Evolutionary conservation across 2,113 vertebrate species (phyloP), one percentile per base, ranked within the genome.

Genomic region (Chaetops frenatus): DNA sequence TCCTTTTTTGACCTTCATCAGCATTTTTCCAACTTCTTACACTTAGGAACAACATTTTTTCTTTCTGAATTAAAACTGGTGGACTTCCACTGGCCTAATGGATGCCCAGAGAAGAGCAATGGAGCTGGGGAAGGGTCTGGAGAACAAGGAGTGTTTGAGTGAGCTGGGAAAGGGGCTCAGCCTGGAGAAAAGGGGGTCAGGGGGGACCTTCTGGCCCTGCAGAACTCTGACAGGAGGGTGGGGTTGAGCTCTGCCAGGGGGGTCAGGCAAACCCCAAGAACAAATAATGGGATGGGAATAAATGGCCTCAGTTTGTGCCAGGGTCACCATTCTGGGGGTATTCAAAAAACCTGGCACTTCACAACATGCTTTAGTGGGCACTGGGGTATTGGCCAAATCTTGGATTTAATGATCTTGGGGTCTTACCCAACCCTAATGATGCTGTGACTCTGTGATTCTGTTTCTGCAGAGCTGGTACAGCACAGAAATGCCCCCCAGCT

Each of bases 71-170:
- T 78, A 58, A 36, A 73, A 22, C 5, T 16, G 21, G 6, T 35
- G 23, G 27, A 47, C 45, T 35, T 80, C 15, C n/a, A 7, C 29
- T 45, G 40, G 24, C 7, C 29, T 28, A n/a, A 16, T 10, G 20
- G 10, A 12, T 4, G 7, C 16, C 3, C 23, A 38, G 58, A 33
- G 33, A 51, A 16, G 15, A 16, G 15, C 11, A 73, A 2, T 3
- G 50, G 35, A 36, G 27, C 15, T 44, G 35, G 25, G 64, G 58
- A 33, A 81, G 9, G 15, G 12, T 0, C 19, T 66, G 86, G 67
- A 58, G 58, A 2, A 0, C 7, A 21, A 36, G 51, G 51, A 72
- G 31, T 0, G 1, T 27, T 44, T 65, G 76, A 38, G 12, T 44
- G 51, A 73, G 44, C 8, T 65, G 67, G 29, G 35, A 3, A 28